Conservation (phyloP, 2,113 vertebrate genomes). For the Anarhynchus alexandrinus region DNA sequence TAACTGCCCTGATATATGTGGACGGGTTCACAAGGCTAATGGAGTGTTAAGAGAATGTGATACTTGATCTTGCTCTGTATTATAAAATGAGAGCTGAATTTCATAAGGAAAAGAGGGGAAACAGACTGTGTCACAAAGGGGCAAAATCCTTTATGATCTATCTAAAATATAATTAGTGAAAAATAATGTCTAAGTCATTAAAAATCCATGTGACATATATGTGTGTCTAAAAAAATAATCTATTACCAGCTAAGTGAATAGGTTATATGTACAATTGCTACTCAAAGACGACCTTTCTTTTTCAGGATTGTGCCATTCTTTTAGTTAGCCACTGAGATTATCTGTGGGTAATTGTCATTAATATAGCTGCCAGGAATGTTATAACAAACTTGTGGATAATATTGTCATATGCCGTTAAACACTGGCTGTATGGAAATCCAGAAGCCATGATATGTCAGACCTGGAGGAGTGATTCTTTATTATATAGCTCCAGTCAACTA, state of each 20-base stretch:
- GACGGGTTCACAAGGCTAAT: background rate
- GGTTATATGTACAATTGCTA: background rate
- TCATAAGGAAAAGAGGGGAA: background rate
- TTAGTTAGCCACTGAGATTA: background rate
- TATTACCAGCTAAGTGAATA: background rate
- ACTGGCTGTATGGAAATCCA: background rate
- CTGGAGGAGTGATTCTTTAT: background rate
- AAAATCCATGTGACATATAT: slow-evolving; percentile 65
- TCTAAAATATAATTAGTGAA: slow-evolving; percentile 64
- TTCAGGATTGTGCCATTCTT: background rate
- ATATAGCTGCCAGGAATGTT: background rate
- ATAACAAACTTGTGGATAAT: background rate
- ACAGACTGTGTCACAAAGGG: background rate
- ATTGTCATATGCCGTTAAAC: background rate
- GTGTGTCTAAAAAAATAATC: background rate
- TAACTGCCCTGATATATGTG: background rate
- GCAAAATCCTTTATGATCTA: slow-evolving; percentile 1
- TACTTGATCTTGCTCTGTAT: slow-evolving; percentile 9
- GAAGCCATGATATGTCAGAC: background rate
- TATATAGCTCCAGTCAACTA: background rate
- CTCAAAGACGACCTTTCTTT: background rate
- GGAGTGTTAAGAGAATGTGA: background rate
- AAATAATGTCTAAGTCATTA: slow-evolving; percentile 67
- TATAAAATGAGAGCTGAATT: background rate
- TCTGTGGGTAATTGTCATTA: background rate